Percentiles rank a stretch among this genome's conserved stretches.
Conservation (phyloP, 1,140 invertebrate species). For the Apis cerana region DNA sequence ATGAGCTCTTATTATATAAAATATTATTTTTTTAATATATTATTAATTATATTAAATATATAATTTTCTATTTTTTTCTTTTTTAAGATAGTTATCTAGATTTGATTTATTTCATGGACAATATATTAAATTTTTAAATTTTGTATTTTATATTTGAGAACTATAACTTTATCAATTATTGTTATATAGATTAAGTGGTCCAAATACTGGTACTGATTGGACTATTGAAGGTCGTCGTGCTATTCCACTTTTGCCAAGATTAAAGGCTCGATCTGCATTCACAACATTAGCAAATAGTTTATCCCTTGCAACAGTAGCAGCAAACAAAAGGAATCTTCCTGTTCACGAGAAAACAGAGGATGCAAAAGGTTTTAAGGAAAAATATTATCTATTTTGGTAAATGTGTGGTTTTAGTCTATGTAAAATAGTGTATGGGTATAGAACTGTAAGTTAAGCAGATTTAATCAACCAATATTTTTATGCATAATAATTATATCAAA, state of each 20-base stretch:
- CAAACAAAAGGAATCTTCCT: slow-evolving; percentile 79
- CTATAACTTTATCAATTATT: slow-evolving; percentile 3
- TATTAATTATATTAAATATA: not conserved
- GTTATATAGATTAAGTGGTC: slow-evolving; percentile 87
- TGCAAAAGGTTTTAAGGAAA: slow-evolving; percentile 57
- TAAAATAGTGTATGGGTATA: slow-evolving; percentile 34
- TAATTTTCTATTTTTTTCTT: not conserved
- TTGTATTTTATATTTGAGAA: slow-evolving; percentile 31
- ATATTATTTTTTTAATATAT: not conserved
- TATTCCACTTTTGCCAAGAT: slow-evolving; percentile 90
- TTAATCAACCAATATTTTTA: not conserved
- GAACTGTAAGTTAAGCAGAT: slow-evolving; percentile 31
- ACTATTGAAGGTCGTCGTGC: slow-evolving; percentile 90
- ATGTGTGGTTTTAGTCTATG: slow-evolving; percentile 46
- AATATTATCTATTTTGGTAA: slow-evolving; percentile 49
- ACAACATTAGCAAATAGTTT: slow-evolving; percentile 90
- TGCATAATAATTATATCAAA: not conserved
- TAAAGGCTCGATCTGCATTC: slow-evolving; percentile 91
- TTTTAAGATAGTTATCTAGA: not conserved
- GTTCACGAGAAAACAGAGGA: slow-evolving; percentile 69
- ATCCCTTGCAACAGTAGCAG: slow-evolving; percentile 80
- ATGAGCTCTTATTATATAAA: no score
- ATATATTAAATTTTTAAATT: slow-evolving; percentile 5
- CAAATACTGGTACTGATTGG: slow-evolving; percentile 92
- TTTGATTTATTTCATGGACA: not conserved